Evolutionary conservation across 2,888 invertebrate genomes (phyloP).

Genomic region (Stegophylla sp.): DNA sequence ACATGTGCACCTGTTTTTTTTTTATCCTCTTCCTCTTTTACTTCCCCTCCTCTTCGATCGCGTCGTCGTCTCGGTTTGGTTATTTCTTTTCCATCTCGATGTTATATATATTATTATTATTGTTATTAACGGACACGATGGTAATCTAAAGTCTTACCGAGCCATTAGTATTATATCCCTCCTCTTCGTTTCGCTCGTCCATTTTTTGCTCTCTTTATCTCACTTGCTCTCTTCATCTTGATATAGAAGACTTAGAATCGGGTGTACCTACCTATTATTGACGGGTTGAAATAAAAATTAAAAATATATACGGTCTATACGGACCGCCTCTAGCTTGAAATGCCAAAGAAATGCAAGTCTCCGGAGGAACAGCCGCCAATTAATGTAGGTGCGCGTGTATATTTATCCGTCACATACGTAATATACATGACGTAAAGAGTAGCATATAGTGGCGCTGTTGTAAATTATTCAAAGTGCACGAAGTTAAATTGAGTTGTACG

Average conservation of each 20-base stretch:
- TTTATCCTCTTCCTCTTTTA: slow-evolving; percentile 13
- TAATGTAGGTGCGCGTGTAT: slow-evolving; percentile 7
- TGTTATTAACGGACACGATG: slow-evolving; percentile 49
- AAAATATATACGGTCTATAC: too few species aligned
- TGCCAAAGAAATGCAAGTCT: slow-evolving; percentile 1
- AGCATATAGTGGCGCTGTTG: background rate
- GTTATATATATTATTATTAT: too few species aligned
- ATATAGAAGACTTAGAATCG: slow-evolving; percentile 19
- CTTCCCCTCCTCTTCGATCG: background rate
- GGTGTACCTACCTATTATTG: background rate
- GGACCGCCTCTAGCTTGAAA: slow-evolving; percentile 10
- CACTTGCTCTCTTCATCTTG: slow-evolving; percentile 7
- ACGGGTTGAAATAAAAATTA: background rate
- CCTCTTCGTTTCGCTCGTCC: background rate
- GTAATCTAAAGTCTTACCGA: slow-evolving; percentile 32
- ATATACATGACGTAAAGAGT: background rate
- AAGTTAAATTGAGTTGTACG: slow-evolving; percentile 8
- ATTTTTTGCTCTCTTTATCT: background rate
- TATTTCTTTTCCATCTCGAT: slow-evolving; percentile 44
- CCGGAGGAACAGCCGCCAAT: slow-evolving; percentile 17
- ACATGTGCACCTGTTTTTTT: slow-evolving; percentile 56
- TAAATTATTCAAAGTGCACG: slow-evolving; percentile 18
- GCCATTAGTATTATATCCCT: slow-evolving; percentile 36
- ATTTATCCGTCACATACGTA: background rate
- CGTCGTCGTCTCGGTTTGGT: slow-evolving; percentile 19